Conservation (phyloP, 2,797 vertebrate genomes). For the Tamandua tetradactyla region DNA sequence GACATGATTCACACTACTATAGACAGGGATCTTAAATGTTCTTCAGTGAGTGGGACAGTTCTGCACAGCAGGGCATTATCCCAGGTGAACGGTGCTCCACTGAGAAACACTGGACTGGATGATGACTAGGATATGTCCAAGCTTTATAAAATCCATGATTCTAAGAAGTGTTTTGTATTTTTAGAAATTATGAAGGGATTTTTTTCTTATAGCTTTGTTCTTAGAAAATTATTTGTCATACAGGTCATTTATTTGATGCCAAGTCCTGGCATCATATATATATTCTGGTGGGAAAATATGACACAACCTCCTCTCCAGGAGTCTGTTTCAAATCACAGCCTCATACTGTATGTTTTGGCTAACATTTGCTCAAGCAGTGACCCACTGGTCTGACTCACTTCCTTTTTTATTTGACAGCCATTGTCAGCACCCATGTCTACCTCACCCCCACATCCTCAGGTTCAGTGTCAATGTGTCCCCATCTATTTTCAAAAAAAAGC, state of each 20-base stretch:
- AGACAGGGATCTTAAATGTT: neutral
- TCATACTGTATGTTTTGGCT: neutral
- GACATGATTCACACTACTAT: too few species aligned
- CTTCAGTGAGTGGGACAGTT: neutral
- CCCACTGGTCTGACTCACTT: neutral
- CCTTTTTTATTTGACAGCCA: neutral
- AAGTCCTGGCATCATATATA: neutral
- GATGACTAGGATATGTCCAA: neutral
- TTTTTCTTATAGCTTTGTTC: neutral
- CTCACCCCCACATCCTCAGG: neutral
- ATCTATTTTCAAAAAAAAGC: neutral
- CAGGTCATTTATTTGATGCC: neutral
- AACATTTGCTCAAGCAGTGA: neutral
- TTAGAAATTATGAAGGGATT: neutral
- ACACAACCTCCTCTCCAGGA: neutral
- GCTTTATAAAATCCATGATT: neutral
- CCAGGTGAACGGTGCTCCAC: fast-evolving
- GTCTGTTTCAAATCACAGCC: neutral
- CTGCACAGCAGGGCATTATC: neutral
- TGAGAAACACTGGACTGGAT: neutral
- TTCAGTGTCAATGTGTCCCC: neutral
- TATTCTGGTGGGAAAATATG: neutral
- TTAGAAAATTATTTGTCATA: neutral
- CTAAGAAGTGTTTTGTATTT: neutral
- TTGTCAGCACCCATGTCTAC: fast-evolving